These are phyloP conservation scores for Myxocyprinus asiaticus DNA, from an alignment of 2,113 vertebrate genomes.

Conservation along the genomic window DNA sequence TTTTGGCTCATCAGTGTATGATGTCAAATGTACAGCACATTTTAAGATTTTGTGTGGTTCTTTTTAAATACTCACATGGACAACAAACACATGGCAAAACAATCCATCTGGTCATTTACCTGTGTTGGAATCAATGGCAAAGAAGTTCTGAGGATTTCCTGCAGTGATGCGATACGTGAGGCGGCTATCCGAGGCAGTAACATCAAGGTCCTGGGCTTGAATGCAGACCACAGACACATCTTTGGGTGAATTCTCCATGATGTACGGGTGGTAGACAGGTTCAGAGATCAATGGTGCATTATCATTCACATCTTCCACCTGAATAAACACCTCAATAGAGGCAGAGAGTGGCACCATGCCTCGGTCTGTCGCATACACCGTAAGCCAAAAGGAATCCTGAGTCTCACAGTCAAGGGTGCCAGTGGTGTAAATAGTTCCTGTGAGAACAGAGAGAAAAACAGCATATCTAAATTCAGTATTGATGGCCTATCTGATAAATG, in stretches of 20 bases:
- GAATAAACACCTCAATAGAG: slow-evolving; percentile 91
- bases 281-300: slow-evolving; percentile 93
- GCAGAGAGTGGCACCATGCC: slow-evolving; percentile 86
- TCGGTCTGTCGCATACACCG: slow-evolving; percentile 86
- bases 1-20: too few relatives aligned
- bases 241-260: slow-evolving; percentile 95
- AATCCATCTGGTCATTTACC: slow-evolving; percentile 73
- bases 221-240: slow-evolving; percentile 92
- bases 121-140: slow-evolving; percentile 91
- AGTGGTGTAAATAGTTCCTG: slow-evolving; percentile 91
- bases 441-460: slow-evolving; percentile 45
- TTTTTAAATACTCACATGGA: not conserved
- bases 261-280: slow-evolving; percentile 88
- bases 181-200: slow-evolving; percentile 77
- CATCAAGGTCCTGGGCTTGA: slow-evolving; percentile 91
- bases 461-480: slow-evolving; percentile 35
- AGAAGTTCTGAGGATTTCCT: slow-evolving; percentile 98
- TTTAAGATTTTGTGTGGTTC: not conserved
- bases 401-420: slow-evolving; percentile 92
- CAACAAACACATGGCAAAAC: not conserved
- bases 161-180: slow-evolving; percentile 91
- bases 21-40: too few relatives aligned
- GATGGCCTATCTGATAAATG: slow-evolving; percentile 1
- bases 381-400: slow-evolving; percentile 91
- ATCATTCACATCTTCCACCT: slow-evolving; percentile 95